These are phyloP conservation scores for Muschampia plurimacula DNA, from an alignment of 2,888 invertebrate genomes.

Conservation along the genomic window DNA sequence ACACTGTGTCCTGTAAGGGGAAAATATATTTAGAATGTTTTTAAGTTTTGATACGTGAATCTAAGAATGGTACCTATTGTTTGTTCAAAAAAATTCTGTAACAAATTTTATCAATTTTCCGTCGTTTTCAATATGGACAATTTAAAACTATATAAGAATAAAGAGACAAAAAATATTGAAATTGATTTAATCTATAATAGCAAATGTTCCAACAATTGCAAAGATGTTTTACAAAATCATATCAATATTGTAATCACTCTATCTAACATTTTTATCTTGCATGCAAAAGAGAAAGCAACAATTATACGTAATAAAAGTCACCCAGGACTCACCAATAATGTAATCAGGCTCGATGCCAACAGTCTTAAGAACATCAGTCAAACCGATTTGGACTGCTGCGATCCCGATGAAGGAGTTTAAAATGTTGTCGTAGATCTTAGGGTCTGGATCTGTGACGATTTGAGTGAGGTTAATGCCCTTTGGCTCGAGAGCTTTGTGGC, in stretches of 20 bases:
- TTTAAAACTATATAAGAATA: too few relatives aligned
- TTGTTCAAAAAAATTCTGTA: too few relatives aligned
- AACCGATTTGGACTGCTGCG: slow-evolving; percentile 88
- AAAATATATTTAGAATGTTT: not conserved
- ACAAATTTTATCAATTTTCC: too few relatives aligned
- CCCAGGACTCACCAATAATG: slow-evolving; percentile 70
- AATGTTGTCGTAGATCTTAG: slow-evolving; percentile 88
- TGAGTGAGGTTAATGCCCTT: slow-evolving; percentile 88
- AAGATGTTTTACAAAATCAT: too few relatives aligned
- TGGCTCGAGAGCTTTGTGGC: slow-evolving; percentile 86
- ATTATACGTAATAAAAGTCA: not conserved
- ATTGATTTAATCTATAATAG: too few relatives aligned
- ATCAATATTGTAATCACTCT: too few relatives aligned
- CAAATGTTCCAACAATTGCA: too few relatives aligned
- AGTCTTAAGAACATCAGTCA: slow-evolving; percentile 81
- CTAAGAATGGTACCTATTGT: too few relatives aligned
- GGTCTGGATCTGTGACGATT: slow-evolving; percentile 86
- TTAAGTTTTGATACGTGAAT: not conserved
- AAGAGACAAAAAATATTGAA: too few relatives aligned
- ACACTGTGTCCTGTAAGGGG: slow-evolving; percentile 92
- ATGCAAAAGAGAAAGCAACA: not conserved
- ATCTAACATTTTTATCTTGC: not conserved
- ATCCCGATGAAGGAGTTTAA: slow-evolving; percentile 91
- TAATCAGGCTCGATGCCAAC: slow-evolving; percentile 79
- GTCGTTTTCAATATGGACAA: too few relatives aligned